Conservation (phyloP, 2,888 invertebrate genomes). For the Tetrapedia diversipes region DNA sequence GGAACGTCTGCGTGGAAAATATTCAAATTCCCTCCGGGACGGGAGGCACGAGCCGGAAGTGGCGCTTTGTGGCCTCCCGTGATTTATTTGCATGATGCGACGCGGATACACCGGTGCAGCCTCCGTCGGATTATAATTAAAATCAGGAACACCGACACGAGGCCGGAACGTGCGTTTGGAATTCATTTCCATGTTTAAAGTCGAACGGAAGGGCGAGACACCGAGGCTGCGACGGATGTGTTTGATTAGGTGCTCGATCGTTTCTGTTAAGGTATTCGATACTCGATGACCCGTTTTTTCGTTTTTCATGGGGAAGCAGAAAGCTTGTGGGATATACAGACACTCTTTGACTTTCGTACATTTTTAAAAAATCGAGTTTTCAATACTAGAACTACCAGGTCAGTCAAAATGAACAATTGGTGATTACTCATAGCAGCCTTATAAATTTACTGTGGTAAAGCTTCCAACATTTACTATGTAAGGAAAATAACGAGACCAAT, state of each 20-base stretch:
- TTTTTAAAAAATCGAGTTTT: too few species aligned
- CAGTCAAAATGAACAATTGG: too few species aligned
- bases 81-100: slow-evolving; percentile 67
- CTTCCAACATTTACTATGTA: too few species aligned
- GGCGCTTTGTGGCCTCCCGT: slow-evolving; percentile 50
- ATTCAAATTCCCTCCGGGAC: slow-evolving; percentile 72
- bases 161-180: slow-evolving; percentile 54
- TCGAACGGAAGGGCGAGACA: neutral
- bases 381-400: too few species aligned
- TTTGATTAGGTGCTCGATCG: neutral
- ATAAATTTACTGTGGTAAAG: too few species aligned
- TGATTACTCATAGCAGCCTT: too few species aligned
- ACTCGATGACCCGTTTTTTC: neutral
- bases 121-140: slow-evolving; percentile 52
- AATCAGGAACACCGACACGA: slow-evolving; percentile 40
- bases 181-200: slow-evolving; percentile 53
- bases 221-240: too few species aligned
- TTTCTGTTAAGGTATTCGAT: neutral
- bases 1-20: slow-evolving; percentile 60
- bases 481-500: too few species aligned
- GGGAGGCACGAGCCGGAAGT: slow-evolving; percentile 73
- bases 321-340: too few species aligned
- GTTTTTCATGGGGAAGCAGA: neutral
- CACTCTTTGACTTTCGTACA: too few species aligned
- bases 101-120: slow-evolving; percentile 25